Conservation (phyloP, 2,113 vertebrate species). For the Burhinus oedicnemus region DNA sequence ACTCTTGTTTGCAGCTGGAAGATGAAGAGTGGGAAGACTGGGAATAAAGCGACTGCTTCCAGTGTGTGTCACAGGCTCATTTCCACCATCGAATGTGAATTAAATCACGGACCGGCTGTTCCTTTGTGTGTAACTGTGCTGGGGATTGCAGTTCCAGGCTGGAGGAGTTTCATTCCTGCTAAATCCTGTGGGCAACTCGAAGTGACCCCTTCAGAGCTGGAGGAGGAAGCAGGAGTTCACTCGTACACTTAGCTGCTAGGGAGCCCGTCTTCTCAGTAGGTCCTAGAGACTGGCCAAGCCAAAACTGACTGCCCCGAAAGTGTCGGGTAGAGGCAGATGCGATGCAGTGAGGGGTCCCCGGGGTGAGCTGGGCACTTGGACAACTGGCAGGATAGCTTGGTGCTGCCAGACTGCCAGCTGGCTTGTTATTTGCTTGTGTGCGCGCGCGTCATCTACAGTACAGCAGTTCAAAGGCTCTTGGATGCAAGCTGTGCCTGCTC, state of each 20-base stretch:
- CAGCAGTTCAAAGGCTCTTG: neutral
- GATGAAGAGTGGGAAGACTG: constrained; percentile 98
- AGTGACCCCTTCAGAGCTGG: neutral
- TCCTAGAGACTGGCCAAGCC: neutral
- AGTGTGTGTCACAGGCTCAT: constrained; percentile 48
- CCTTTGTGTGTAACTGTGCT: constrained; percentile 68
- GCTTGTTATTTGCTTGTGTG: neutral
- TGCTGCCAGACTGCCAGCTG: neutral
- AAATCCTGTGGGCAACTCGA: neutral
- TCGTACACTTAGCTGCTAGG: neutral
- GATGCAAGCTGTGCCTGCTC: neutral
- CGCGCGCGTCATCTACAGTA: neutral
- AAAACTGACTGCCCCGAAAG: neutral
- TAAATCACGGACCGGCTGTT: constrained; percentile 14
- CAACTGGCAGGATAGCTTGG: neutral
- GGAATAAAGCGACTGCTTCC: constrained; percentile 81
- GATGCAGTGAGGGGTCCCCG: neutral
- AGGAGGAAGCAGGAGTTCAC: neutral
- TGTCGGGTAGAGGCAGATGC: neutral
- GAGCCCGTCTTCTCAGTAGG: neutral
- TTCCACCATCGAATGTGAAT: constrained; percentile 58
- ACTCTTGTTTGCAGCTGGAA: constrained; percentile 82
- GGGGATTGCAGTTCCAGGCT: constrained; percentile 30
- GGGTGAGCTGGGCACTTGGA: neutral
- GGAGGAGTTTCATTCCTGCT: constrained; percentile 47